These are phyloP conservation scores for Masticophis lateralis DNA, from an alignment of 2,797 vertebrate genomes.

Conservation along the genomic window DNA sequence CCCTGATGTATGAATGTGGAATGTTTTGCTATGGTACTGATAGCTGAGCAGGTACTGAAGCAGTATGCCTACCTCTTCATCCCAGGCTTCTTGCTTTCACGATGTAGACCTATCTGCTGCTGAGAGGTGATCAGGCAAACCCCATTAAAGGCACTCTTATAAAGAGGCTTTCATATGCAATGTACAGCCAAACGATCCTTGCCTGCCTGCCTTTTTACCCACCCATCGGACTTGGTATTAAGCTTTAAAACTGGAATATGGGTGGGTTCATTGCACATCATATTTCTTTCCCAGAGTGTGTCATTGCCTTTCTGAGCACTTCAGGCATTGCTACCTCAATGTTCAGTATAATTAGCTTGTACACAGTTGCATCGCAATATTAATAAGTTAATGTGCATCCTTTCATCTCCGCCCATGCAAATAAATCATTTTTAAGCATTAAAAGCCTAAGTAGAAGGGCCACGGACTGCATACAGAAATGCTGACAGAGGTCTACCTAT, in stretches of 20 bases:
- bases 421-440: conserved; percentile 10
- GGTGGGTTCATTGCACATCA: conserved; percentile 31
- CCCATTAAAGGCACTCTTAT: background rate
- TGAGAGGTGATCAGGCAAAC: background rate
- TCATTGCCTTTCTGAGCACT: conserved; percentile 70
- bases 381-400: conserved; percentile 26
- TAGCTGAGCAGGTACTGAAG: background rate
- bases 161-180: conserved; percentile 13
- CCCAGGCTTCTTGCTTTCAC: fast-evolving
- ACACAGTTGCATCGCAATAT: conserved; percentile 46
- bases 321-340: conserved; percentile 77
- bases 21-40: background rate
- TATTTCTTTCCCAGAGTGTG: conserved; percentile 49
- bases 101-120: background rate
- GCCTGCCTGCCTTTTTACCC: conserved; percentile 15
- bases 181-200: conserved; percentile 8
- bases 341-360: conserved; percentile 64
- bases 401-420: background rate
- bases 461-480: background rate
- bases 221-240: background rate
- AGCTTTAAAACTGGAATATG: conserved; percentile 53
- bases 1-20: background rate
- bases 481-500: conserved; percentile 1
- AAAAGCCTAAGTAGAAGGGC: conserved; percentile 23
- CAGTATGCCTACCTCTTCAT: background rate